Evolutionary conservation across 2,888 invertebrate species (phyloP).

Genomic region (Spisula solida): DNA sequence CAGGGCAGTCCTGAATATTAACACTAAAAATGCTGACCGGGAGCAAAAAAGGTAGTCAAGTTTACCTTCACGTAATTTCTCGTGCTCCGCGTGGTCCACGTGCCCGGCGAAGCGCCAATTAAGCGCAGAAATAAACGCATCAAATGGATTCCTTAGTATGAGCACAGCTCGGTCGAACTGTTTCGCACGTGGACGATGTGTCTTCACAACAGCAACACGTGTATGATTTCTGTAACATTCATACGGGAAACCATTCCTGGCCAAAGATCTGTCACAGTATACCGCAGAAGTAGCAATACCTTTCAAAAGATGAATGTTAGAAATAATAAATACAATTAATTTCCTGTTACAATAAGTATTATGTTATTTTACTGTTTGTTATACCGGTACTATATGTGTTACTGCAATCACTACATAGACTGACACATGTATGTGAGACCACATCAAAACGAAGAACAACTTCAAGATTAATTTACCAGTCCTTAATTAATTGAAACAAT

Average conservation of each 20-base stretch:
- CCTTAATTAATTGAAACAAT: too few relatives aligned
- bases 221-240: not conserved
- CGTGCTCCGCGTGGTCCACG: not conserved
- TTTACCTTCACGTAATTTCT: not conserved
- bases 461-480: too few relatives aligned
- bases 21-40: too few relatives aligned
- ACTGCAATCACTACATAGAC: too few relatives aligned
- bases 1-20: too few relatives aligned
- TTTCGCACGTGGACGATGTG: not conserved
- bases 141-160: not conserved
- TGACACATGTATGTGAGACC: too few relatives aligned
- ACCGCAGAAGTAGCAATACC: not conserved
- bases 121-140: not conserved
- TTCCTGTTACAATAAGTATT: too few relatives aligned
- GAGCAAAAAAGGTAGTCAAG: too few relatives aligned
- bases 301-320: not conserved
- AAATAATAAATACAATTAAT: too few relatives aligned
- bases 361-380: too few relatives aligned
- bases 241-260: not conserved
- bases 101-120: not conserved
- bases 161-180: not conserved
- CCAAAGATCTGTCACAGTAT: not conserved
- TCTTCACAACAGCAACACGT: not conserved
- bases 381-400: too few relatives aligned
- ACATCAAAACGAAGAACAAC: too few relatives aligned